Conservation (phyloP, 2,797 vertebrate species). For the Hypotaenidia okinawae region DNA sequence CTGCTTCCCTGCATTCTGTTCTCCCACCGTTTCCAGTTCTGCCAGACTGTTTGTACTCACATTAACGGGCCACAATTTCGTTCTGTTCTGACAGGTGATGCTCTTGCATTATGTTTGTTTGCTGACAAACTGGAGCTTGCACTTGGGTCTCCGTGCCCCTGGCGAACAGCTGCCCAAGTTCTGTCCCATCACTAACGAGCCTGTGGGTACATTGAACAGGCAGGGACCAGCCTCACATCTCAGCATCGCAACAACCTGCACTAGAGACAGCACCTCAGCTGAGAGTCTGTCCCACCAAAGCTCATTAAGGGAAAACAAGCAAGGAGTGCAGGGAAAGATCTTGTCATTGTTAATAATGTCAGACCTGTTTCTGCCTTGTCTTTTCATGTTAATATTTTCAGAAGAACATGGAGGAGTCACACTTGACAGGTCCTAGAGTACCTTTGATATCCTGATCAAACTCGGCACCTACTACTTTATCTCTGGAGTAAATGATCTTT, state of each 20-base stretch:
- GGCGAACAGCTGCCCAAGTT: background rate
- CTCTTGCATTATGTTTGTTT: background rate
- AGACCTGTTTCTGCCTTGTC: constrained; percentile 24
- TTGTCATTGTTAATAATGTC: constrained; percentile 45
- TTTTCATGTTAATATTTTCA: constrained; percentile 48
- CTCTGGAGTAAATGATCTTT: background rate
- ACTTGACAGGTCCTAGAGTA: constrained; percentile 21
- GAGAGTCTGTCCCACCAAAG: constrained; percentile 21
- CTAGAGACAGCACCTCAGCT: background rate
- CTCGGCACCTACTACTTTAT: background rate
- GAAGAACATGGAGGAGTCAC: background rate
- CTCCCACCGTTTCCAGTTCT: background rate
- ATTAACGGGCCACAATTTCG: background rate
- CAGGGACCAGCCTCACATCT: background rate
- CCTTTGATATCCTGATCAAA: constrained; percentile 57
- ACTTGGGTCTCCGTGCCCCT: background rate
- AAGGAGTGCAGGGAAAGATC: constrained; percentile 20
- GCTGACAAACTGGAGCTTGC: background rate
- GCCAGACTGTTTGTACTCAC: background rate
- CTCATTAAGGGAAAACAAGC: constrained; percentile 51
- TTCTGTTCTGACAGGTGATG: background rate
- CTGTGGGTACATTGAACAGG: background rate
- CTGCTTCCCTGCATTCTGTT: background rate
- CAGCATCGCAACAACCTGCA: background rate
- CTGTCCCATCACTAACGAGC: background rate